Evolutionary conservation across 2,888 invertebrate genomes (phyloP).

Genomic region (Agrochola lota): DNA sequence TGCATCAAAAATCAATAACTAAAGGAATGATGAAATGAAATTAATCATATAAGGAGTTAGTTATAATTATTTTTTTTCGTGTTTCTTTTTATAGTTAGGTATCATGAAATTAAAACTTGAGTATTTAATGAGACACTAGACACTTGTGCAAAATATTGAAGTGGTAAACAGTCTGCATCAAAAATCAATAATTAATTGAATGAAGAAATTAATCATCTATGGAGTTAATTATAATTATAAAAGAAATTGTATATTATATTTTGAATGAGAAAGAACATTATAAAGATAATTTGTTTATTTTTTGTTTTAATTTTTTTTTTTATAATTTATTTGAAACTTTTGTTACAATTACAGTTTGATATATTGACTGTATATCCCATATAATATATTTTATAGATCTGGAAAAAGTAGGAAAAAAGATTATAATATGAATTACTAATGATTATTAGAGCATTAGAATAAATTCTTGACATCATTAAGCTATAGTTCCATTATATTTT

Average conservation of each 20-base stretch:
- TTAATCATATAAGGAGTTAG: not conserved
- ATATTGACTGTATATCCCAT: not conserved
- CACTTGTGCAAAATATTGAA: too few species aligned
- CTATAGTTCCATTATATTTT: constrained; percentile 6
- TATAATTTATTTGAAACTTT: not conserved
- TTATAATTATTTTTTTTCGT: too few species aligned
- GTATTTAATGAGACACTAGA: too few species aligned
- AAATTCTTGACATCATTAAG: constrained; percentile 15
- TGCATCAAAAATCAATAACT: not conserved
- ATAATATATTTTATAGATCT: not conserved
- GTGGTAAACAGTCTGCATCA: too few species aligned
- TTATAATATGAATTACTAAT: not conserved
- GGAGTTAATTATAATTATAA: too few species aligned
- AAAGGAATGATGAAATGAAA: not conserved
- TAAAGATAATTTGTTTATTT: too few species aligned
- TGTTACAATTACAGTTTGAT: not conserved
- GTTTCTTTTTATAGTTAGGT: too few species aligned
- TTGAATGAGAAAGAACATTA: too few species aligned
- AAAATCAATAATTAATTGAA: too few species aligned
- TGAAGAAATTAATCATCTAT: too few species aligned
- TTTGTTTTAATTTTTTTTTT: not conserved
- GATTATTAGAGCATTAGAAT: not conserved
- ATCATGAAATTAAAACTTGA: too few species aligned
- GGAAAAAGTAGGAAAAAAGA: not conserved
- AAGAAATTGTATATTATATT: too few species aligned